Conservation (phyloP, 2,888 invertebrate species). For the Tillus elongatus region DNA sequence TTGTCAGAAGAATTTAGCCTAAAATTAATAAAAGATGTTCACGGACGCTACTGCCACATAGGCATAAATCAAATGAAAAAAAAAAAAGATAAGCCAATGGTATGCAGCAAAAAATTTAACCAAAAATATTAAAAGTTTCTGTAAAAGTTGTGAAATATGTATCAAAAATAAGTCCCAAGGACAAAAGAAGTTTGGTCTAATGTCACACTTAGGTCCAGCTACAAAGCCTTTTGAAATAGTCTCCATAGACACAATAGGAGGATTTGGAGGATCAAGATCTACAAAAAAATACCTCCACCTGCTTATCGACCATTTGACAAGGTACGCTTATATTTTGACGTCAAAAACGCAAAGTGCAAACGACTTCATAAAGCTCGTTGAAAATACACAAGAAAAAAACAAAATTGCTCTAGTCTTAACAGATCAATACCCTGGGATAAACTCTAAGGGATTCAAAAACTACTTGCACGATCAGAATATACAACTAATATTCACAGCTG, state of each 20-base stretch:
- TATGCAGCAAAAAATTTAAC: slow-evolving; percentile 14
- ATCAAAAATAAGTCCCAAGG: slow-evolving; percentile 29
- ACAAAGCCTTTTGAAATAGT: slow-evolving; percentile 26
- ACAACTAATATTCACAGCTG: slow-evolving; percentile 16
- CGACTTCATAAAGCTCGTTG: slow-evolving; percentile 27
- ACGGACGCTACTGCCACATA: slow-evolving; percentile 4
- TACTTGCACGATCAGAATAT: slow-evolving; percentile 20
- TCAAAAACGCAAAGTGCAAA: slow-evolving; percentile 24
- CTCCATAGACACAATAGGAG: slow-evolving; percentile 28
- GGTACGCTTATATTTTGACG: slow-evolving; percentile 26
- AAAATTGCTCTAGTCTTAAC: slow-evolving; percentile 24
- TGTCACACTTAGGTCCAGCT: slow-evolving; percentile 23
- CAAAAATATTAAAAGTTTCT: slow-evolving; percentile 13
- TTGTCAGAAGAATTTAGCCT: background rate
- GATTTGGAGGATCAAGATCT: slow-evolving; percentile 28
- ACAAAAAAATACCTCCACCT: slow-evolving; percentile 30
- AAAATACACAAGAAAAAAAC: slow-evolving; percentile 16
- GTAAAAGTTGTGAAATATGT: slow-evolving; percentile 20
- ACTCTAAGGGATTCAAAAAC: slow-evolving; percentile 27
- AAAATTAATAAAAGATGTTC: background rate
- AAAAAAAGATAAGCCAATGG: slow-evolving; percentile 2
- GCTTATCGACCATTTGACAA: slow-evolving; percentile 26
- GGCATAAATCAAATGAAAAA: slow-evolving; percentile 10
- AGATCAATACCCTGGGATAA: slow-evolving; percentile 31
- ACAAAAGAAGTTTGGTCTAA: slow-evolving; percentile 18